These are phyloP conservation scores for Engystomops pustulosus DNA, from an alignment of 2,113 vertebrate genomes.

Conservation along the genomic window DNA sequence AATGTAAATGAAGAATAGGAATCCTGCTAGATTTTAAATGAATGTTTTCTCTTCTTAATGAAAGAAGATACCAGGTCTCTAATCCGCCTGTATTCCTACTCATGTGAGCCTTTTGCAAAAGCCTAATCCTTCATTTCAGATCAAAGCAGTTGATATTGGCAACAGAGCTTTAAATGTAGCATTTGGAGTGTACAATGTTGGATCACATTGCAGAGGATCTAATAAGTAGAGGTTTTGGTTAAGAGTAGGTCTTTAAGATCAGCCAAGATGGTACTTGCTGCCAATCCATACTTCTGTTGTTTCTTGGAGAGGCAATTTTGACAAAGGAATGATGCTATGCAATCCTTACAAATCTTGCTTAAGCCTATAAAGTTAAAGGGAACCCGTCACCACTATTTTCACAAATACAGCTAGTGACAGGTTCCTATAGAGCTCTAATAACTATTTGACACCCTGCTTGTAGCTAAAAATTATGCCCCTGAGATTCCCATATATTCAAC, in stretches of 20 bases:
- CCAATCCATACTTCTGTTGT: conserved; percentile 42
- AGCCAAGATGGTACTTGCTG: conserved; percentile 47
- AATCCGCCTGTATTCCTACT: conserved; percentile 50
- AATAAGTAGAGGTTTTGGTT: conserved; percentile 54
- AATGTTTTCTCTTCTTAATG: conserved; percentile 7
- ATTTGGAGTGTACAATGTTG: conserved; percentile 49
- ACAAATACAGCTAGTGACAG: no score
- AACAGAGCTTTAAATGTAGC: conserved; percentile 43
- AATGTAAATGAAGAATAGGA: neutral
- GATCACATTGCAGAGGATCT: conserved; percentile 51
- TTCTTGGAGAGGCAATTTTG: conserved; percentile 37
- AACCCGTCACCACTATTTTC: no score
- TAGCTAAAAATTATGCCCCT: no score
- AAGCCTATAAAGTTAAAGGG: no score
- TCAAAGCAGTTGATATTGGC: conserved; percentile 57
- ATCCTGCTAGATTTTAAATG: conserved; percentile 2
- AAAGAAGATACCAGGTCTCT: conserved; percentile 42
- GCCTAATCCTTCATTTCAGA: conserved; percentile 56
- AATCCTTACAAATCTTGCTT: conserved; percentile 33
- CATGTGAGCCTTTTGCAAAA: conserved; percentile 27
- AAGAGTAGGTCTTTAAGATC: conserved; percentile 39
- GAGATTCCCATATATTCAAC: no score
- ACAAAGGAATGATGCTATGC: conserved; percentile 4
- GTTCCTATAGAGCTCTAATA: no score
- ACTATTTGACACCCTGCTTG: no score